A percentile compares a stretch with the other conserved stretches of the same genome.
Conservation (phyloP, 37 sponge, comb jelly and placozoan genomes). For the Hexactinellida sp. region DNA sequence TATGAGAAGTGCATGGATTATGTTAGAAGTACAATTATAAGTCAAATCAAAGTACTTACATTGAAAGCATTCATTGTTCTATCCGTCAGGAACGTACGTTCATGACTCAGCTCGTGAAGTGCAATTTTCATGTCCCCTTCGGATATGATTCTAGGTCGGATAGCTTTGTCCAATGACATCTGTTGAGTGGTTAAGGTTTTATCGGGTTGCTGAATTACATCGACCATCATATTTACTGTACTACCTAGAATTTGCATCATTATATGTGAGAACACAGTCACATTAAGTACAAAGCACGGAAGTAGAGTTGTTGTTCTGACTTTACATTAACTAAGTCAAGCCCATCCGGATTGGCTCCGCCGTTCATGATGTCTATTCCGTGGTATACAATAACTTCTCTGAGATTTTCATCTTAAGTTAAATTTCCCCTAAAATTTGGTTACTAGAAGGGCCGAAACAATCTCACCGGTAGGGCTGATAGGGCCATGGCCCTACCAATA, state of each 20-base stretch:
- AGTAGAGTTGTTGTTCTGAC: too few relatives aligned
- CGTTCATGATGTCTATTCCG: too few relatives aligned
- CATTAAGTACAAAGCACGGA: too few relatives aligned
- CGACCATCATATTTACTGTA: not conserved
- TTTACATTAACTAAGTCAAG: too few relatives aligned
- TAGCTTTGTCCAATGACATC: not conserved
- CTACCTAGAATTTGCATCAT: not conserved
- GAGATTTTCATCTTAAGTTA: not conserved
- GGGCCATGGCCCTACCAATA: too few relatives aligned
- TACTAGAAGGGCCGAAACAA: not conserved
- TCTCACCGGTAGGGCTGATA: too few relatives aligned
- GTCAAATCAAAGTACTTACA: not conserved
- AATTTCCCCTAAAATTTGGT: not conserved
- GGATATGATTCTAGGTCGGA: not conserved
- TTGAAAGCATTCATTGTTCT: not conserved
- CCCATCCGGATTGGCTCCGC: too few relatives aligned
- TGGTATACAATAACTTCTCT: too few relatives aligned
- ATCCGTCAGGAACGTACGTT: not conserved
- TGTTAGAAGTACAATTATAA: not conserved
- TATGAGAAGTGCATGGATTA: not conserved
- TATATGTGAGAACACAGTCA: not conserved
- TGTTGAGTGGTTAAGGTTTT: not conserved
- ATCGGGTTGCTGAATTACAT: not conserved
- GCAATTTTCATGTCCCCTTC: constrained; percentile 8
- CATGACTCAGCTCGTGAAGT: constrained; percentile 7